A percentile compares a stretch with the other conserved stretches of the same genome.
phyloP scores from a whole-genome alignment of 2,113 vertebrate genomes.

The Heliornis fulica region DNA sequence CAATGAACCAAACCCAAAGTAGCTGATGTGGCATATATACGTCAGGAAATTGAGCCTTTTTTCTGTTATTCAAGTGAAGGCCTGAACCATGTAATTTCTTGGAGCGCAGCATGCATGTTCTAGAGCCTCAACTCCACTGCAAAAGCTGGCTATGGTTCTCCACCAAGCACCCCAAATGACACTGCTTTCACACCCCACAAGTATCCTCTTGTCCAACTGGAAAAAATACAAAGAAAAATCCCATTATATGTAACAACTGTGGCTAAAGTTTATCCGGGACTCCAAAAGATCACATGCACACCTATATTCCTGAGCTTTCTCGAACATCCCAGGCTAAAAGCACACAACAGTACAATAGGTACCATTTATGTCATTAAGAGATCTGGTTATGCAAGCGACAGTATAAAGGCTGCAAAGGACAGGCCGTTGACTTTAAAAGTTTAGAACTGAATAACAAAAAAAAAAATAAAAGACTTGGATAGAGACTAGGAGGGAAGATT shows the following conservation, averaged over 20 bases:
- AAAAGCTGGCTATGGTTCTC: background rate
- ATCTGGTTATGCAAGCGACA: background rate
- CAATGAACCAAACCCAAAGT: background rate
- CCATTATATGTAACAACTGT: background rate
- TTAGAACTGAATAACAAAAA: background rate
- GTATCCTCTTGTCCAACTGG: background rate
- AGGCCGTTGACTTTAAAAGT: background rate
- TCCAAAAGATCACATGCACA: background rate
- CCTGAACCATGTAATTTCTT: background rate
- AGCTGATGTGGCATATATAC: background rate
- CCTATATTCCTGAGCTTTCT: background rate
- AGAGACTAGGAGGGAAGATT: background rate
- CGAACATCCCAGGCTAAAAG: background rate
- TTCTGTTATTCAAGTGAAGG: background rate
- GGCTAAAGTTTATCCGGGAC: background rate
- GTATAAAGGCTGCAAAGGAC: background rate
- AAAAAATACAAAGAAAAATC: background rate
- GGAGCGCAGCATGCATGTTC: background rate
- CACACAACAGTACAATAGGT: background rate
- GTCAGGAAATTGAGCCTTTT: background rate
- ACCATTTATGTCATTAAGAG: background rate
- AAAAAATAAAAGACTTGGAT: background rate
- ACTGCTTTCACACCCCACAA: background rate
- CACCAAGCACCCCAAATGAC: background rate
- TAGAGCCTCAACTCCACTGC: background rate